Percentiles rank a stretch among this genome's conserved stretches.
These are phyloP conservation scores for Plagiodera versicolora DNA, from an alignment of 2,888 invertebrate species.

Conservation along the genomic window DNA sequence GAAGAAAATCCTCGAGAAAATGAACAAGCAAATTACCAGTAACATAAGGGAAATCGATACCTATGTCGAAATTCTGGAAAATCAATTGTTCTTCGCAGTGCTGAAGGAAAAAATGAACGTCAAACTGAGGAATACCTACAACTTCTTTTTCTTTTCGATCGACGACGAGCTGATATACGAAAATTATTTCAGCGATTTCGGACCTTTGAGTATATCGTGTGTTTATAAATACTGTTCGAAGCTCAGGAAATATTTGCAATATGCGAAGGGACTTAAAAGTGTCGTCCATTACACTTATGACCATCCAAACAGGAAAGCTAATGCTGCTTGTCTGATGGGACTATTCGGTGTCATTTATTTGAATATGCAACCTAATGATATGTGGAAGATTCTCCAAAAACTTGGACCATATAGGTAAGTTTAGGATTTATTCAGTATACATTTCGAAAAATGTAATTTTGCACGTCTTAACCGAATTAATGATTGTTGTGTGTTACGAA, in stretches of 20 bases:
- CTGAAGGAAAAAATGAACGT: slow-evolving; percentile 65
- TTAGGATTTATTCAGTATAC: too few relatives aligned
- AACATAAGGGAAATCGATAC: slow-evolving; percentile 44
- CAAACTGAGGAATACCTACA: slow-evolving; percentile 65
- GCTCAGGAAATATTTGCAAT: slow-evolving; percentile 73
- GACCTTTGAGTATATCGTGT: slow-evolving; percentile 85
- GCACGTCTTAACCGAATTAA: too few relatives aligned
- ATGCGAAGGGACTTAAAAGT: slow-evolving; percentile 66
- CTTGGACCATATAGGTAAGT: slow-evolving; percentile 55
- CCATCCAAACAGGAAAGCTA: slow-evolving; percentile 76
- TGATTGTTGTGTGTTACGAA: too few relatives aligned
- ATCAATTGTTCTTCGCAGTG: slow-evolving; percentile 72
- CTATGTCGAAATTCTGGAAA: slow-evolving; percentile 48
- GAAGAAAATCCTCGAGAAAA: slow-evolving; percentile 49
- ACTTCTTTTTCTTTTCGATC: slow-evolving; percentile 75
- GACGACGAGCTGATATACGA: slow-evolving; percentile 80
- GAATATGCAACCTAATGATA: slow-evolving; percentile 70
- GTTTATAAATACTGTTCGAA: slow-evolving; percentile 81
- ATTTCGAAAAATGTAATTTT: too few relatives aligned
- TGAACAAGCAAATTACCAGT: slow-evolving; percentile 29
- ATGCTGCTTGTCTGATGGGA: slow-evolving; percentile 85
- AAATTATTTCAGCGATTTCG: slow-evolving; percentile 88
- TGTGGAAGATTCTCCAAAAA: slow-evolving; percentile 63
- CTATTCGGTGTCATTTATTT: slow-evolving; percentile 76
- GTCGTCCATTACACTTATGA: slow-evolving; percentile 80